Evolutionary conservation across 2,888 invertebrate genomes (phyloP).

Genomic region (Drosophila eohydei): DNA sequence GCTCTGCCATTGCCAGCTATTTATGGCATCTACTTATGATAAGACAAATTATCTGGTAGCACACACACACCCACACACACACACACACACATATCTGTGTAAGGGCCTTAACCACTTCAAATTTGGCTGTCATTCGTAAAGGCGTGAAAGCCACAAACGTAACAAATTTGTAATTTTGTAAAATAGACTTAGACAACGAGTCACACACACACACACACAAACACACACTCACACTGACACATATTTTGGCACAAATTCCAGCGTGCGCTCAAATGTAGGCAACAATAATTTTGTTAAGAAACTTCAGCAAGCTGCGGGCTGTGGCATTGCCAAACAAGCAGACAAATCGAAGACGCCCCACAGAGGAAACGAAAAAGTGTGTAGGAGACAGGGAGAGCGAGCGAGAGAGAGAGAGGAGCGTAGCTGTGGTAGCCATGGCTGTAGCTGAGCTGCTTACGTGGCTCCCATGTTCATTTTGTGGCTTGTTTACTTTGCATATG

Average conservation of each 20-base stretch:
- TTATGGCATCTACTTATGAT: conserved; percentile 40
- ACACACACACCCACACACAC: conserved; percentile 1
- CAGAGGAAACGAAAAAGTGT: conserved; percentile 1
- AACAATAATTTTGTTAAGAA: conserved; percentile 68
- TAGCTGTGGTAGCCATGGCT: not conserved
- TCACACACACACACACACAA: not conserved
- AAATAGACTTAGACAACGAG: conserved; percentile 64
- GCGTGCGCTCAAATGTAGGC: conserved; percentile 60
- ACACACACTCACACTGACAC: not conserved
- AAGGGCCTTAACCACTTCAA: conserved; percentile 19
- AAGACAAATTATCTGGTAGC: conserved; percentile 59
- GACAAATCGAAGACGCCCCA: conserved; percentile 66
- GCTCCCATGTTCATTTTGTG: conserved; percentile 72
- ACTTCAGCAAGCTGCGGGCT: conserved; percentile 49
- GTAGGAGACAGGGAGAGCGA: not conserved
- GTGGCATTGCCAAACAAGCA: conserved; percentile 40
- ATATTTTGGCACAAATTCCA: conserved; percentile 17
- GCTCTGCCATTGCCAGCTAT: not conserved
- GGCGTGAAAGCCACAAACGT: conserved; percentile 78
- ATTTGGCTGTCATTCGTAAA: conserved; percentile 56
- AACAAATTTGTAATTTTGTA: conserved; percentile 76
- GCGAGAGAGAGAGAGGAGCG: not conserved
- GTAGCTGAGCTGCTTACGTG: conserved; percentile 41
- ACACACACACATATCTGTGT: not conserved
- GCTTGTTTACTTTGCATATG: conserved; percentile 75